Evolutionary conservation across 2,797 vertebrate genomes (phyloP).

Genomic region (Sternarchorhynchus goeldii): DNA sequence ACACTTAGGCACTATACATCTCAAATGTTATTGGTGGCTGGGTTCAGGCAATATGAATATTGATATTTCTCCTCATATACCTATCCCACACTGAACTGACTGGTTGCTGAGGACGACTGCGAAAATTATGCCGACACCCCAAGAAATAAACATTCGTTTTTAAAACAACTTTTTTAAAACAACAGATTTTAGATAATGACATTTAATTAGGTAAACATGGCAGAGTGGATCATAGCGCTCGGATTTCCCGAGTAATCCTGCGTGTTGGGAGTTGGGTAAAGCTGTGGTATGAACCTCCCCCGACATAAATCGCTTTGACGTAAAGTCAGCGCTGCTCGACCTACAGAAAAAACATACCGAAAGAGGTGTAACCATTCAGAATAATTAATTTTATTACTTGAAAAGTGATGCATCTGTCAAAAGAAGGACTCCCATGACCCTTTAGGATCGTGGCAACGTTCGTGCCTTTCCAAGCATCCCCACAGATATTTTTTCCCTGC

Average conservation of each 20-base stretch:
- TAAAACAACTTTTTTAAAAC: too few relatives aligned
- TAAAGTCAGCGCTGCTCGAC: not conserved
- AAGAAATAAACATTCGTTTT: not conserved
- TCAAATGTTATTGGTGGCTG: constrained; percentile 2
- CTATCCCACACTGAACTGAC: not conserved
- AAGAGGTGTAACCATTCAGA: not conserved
- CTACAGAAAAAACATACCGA: not conserved
- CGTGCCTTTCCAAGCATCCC: constrained; percentile 11
- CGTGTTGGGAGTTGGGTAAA: not conserved
- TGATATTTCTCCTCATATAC: constrained; percentile 4
- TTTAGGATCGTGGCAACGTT: not conserved
- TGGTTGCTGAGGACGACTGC: not conserved
- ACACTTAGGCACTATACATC: constrained; percentile 8
- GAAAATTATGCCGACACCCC: not conserved
- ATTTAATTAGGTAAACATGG: not conserved
- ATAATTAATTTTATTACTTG: not conserved
- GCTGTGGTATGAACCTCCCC: not conserved
- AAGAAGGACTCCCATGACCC: not conserved
- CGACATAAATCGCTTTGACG: not conserved
- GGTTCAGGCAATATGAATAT: constrained; percentile 2
- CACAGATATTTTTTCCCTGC: not conserved
- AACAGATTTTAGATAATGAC: not conserved
- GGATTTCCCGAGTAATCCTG: not conserved
- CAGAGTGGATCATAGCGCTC: not conserved
- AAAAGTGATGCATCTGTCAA: not conserved